A percentile compares a stretch with the other conserved stretches of the same genome.
Evolutionary conservation across 2,888 invertebrate genomes (phyloP).

Genomic region (Lithophane leautieri): DNA sequence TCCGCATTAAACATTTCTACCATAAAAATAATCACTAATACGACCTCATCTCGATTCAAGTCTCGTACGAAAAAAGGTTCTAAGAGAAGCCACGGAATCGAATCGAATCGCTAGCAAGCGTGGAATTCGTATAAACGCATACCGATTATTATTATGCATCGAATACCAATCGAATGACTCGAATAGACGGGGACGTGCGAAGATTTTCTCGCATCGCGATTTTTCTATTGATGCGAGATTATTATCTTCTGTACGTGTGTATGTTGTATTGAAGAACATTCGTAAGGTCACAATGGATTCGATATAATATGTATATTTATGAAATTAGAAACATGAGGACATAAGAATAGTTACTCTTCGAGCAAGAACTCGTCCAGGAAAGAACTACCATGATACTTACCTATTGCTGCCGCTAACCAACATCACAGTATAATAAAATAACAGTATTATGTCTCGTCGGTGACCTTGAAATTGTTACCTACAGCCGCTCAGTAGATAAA

Average conservation of each 20-base stretch:
- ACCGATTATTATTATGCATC: conserved; percentile 83
- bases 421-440: too few species aligned
- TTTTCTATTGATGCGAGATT: conserved; percentile 66
- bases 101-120: conserved; percentile 71
- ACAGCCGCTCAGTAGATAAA: too few species aligned
- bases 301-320: conserved; percentile 14
- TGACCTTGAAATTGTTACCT: too few species aligned
- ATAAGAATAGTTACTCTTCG: background rate
- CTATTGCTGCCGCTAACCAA: too few species aligned
- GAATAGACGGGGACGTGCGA: conserved; percentile 72
- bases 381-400: too few species aligned
- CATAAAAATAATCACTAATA: conserved; percentile 67
- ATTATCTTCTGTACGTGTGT: conserved; percentile 58
- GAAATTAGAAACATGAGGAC: background rate
- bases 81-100: conserved; percentile 70
- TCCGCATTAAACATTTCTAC: conserved; percentile 59
- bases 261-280: conserved; percentile 42
- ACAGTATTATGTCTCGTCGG: too few species aligned
- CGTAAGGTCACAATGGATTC: conserved; percentile 13
- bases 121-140: conserved; percentile 83
- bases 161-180: conserved; percentile 75
- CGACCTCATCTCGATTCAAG: conserved; percentile 72
- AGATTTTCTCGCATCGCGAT: conserved; percentile 70
- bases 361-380: background rate
- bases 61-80: conserved; percentile 81